Evolutionary conservation across 1,140 invertebrate species (phyloP), one percentile per base, ranked within the genome.

Genomic region (Apis cerana): DNA sequence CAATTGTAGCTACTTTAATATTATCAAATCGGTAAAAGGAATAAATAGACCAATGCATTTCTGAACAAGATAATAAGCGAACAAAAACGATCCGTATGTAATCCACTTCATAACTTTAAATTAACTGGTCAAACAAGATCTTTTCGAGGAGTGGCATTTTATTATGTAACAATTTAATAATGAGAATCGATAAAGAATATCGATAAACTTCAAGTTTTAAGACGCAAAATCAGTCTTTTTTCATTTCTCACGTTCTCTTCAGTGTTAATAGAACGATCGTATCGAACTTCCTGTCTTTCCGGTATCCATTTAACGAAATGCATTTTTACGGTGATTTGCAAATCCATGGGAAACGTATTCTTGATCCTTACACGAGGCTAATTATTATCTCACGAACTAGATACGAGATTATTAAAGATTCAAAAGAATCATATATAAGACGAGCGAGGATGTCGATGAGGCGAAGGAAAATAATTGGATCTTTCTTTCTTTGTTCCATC

Each of bases 241-340:
- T 48, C 19, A 50, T 43, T 86, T 88, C 77, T 74, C 86, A 88
- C 85, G 74, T 84, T 70, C 62, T 54, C 23, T 43, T 64, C 17
- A 23, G 54, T 48, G 75, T 48, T 19, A n/a, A 79, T 21, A 23
- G 19, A 27, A 59, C 80, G 77, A 88, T 88, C 69, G 54, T 74
- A 83, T 83, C 75, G 71, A 75, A 69, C 76, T 62, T 83, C 67
- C 68, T 68, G 77, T 64, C 59, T 70, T 72, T 79, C 76, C 70
- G 61, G 59, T 64, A 61, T 21, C 62, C 56, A 27, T 27, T 82
- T 71, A 78, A 54, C 17, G 27, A 79, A 80, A 23, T 43, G 67
- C 50, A 11, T 21, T 85, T 86, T 27, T 23, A 17, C 56, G 13
- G 11, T 62, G 27, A 85, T 71, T 77, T 74, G 58, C 1, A 43